These are phyloP conservation scores for Vanessa tameamea DNA, from an alignment of 1,140 invertebrate genomes.

Conservation along the genomic window DNA sequence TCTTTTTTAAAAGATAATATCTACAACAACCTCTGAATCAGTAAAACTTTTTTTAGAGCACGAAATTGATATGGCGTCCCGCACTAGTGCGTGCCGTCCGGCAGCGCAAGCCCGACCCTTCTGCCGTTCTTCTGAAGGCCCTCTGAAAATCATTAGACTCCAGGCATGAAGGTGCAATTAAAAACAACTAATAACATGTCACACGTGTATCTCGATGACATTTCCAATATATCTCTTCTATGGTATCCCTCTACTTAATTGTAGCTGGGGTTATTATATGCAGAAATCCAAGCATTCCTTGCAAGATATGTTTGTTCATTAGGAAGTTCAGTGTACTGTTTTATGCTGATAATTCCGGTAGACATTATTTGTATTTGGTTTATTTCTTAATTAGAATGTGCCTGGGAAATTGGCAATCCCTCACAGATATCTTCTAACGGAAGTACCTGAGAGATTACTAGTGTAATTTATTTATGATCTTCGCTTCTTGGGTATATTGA, in stretches of 20 bases:
- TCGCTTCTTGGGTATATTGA: too few relatives aligned
- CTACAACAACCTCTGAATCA: too few relatives aligned
- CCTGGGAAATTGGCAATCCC: background rate
- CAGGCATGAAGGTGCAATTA: too few relatives aligned
- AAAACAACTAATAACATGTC: too few relatives aligned
- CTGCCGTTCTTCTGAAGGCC: too few relatives aligned
- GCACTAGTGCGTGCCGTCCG: too few relatives aligned
- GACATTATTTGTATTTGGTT: constrained; percentile 10
- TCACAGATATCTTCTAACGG: background rate
- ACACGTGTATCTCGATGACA: background rate
- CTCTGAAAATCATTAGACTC: too few relatives aligned
- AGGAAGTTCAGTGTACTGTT: constrained; percentile 22
- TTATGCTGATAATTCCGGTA: constrained; percentile 28
- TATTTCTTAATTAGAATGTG: constrained; percentile 23
- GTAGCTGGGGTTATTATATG: constrained; percentile 30
- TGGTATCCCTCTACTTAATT: constrained; percentile 27
- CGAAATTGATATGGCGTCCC: too few relatives aligned
- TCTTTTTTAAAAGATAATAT: too few relatives aligned
- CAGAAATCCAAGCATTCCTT: constrained; percentile 21
- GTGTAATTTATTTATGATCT: background rate
- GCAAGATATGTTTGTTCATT: constrained; percentile 33
- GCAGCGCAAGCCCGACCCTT: too few relatives aligned
- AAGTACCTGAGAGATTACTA: background rate
- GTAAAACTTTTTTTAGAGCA: too few relatives aligned
- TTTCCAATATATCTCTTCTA: background rate